Evolutionary conservation across 2,888 invertebrate genomes (phyloP).

Genomic region (Cinara cedri): DNA sequence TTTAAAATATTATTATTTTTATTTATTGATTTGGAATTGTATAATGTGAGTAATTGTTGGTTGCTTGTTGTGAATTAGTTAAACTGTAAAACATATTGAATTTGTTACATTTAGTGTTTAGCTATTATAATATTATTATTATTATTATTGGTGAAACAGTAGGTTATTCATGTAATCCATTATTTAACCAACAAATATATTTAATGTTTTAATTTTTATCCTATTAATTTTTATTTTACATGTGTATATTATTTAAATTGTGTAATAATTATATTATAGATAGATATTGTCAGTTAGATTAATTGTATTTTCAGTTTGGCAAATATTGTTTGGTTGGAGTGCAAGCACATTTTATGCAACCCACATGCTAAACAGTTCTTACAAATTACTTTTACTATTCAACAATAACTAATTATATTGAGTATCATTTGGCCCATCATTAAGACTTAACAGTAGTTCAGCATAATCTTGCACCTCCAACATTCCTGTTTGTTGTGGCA

Average conservation of each 20-base stretch:
- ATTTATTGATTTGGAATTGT: background rate
- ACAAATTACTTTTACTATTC: too few relatives aligned
- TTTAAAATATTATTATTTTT: background rate
- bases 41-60: too few relatives aligned
- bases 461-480: too few relatives aligned
- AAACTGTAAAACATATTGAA: constrained; percentile 1
- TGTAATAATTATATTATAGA: background rate
- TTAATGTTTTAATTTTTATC: constrained; percentile 14
- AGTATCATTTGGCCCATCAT: too few relatives aligned
- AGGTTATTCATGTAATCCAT: background rate
- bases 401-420: too few relatives aligned
- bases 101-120: background rate
- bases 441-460: too few relatives aligned
- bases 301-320: too few relatives aligned
- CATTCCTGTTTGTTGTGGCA: too few relatives aligned
- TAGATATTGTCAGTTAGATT: constrained; percentile 26
- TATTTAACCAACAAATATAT: constrained; percentile 4
- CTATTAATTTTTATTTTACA: constrained; percentile 27
- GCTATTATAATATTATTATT: background rate
- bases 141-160: too few relatives aligned
- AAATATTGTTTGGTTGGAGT: too few relatives aligned
- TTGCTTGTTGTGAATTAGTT: constrained; percentile 24
- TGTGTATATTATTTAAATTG: constrained; percentile 27
- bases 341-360: too few relatives aligned
- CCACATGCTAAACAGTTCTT: too few relatives aligned